Conservation (phyloP, 2,888 invertebrate genomes). For the Dryococelus australis region DNA sequence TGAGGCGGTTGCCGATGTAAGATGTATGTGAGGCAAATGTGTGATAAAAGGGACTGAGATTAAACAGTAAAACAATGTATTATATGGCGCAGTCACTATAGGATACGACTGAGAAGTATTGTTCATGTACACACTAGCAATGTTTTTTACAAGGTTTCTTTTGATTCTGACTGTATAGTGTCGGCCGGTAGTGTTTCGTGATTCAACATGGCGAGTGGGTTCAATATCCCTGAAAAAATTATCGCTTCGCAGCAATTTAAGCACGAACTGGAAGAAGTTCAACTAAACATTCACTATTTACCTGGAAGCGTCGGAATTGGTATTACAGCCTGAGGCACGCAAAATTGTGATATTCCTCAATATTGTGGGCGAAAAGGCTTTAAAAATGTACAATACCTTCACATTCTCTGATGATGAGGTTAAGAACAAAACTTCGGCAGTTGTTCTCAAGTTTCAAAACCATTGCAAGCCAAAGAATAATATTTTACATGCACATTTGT, state of each 20-base stretch:
- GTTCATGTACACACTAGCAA: no score
- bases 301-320: not conserved
- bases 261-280: not conserved
- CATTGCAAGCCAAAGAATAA: not conserved
- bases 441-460: not conserved
- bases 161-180: not conserved
- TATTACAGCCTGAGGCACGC: not conserved
- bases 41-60: no score
- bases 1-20: no score
- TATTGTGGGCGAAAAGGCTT: not conserved
- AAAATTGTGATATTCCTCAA: not conserved
- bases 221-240: not conserved
- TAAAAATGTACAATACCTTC: not conserved
- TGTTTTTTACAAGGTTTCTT: no score
- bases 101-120: no score
- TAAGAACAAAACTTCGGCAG: not conserved
- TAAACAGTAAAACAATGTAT: no score
- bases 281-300: not conserved
- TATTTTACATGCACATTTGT: not conserved
- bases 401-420: not conserved
- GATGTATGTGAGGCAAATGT: no score
- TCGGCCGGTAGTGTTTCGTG: not conserved
- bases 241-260: not conserved
- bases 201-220: no score
- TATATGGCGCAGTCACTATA: no score